Base-by-base conservation (phyloP, 2,888 invertebrate genomes). In the Thymelicus sylvestris region DNA sequence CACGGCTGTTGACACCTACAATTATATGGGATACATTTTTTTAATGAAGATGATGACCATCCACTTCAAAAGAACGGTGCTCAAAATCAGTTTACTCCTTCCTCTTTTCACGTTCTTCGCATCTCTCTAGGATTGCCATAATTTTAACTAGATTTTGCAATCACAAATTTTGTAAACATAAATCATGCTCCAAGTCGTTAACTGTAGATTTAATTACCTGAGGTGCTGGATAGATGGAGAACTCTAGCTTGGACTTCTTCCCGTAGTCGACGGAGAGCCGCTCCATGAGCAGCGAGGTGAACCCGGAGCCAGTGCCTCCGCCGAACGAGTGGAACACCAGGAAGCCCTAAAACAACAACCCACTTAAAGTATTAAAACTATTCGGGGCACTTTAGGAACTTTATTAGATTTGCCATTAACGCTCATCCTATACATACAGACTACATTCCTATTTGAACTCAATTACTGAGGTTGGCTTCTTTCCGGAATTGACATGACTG, bases 151-250 rank as follows among this genome's bases (percentile, higher is more conserved):
- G 31, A 31, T 31, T 3, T 31, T 31, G 31, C 31, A 31, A n/a
- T n/a, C n/a, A n/a, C n/a, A n/a, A n/a, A 31, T 31, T 3, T 31
- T 31, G 31, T 3, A 31, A 31, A 5, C 3, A 31, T 3, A 31
- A 31, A 31, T 31, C 31, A 31, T 31, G 31, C 31, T 31, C 31
- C 31, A 5, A 1, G 5, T 31, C 31, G 44, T 10, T 44, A 1
- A 8, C 12, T 44, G 12, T 10, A 44, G 8, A 44, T 44, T 3
- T 1, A n/a, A 31, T 50, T 90, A 97, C 97, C 94, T 98, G 98
- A 7, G 98, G 98, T 10, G 98, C 98, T 8, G 98, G 98, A 87
- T 99, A 99, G 80, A 98, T 97, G 70, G 98, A 97, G 90, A 99
- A 98, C 89, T 98, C 98, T 38, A 98, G 95, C 86, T 98, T 98